phyloP scores from a whole-genome alignment of 2,113 vertebrate genomes.

The Ailuropoda melanoleuca region DNA sequence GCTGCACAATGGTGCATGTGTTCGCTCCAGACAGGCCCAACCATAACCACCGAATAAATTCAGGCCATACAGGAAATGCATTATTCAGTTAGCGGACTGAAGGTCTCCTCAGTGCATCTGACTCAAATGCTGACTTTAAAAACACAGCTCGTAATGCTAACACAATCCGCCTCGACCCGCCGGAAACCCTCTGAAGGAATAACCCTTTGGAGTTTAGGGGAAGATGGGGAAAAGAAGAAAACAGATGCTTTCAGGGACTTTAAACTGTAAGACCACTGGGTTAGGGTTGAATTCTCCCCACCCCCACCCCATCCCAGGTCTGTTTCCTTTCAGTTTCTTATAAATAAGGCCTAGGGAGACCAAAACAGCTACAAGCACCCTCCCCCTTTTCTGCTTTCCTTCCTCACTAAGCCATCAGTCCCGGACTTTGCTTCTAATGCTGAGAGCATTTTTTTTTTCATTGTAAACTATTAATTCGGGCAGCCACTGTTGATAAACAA shows the following conservation, averaged over 20 bases:
- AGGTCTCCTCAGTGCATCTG: constrained; percentile 58
- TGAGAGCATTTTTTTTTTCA: constrained; percentile 44
- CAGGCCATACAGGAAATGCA: constrained; percentile 71
- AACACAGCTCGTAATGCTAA: constrained; percentile 61
- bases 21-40: constrained; percentile 30
- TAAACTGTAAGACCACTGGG: constrained; percentile 23
- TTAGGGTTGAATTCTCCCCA: background rate
- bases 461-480: constrained; percentile 77
- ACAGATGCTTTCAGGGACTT: constrained; percentile 61
- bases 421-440: constrained; percentile 67
- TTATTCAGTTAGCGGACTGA: constrained; percentile 56
- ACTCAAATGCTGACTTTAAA: constrained; percentile 68
- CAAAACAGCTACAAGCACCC: constrained; percentile 53
- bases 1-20: background rate
- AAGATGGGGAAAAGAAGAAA: constrained; percentile 46
- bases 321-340: constrained; percentile 78
- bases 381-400: background rate
- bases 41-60: constrained; percentile 59
- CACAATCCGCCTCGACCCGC: constrained; percentile 26
- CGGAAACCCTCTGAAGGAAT: constrained; percentile 57
- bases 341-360: constrained; percentile 67
- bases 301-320: constrained; percentile 10
- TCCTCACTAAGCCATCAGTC: constrained; percentile 59
- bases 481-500: constrained; percentile 71
- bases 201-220: constrained; percentile 61